Conservation (phyloP, 2,888 invertebrate genomes). For the Lasioglossum leucozonium region DNA sequence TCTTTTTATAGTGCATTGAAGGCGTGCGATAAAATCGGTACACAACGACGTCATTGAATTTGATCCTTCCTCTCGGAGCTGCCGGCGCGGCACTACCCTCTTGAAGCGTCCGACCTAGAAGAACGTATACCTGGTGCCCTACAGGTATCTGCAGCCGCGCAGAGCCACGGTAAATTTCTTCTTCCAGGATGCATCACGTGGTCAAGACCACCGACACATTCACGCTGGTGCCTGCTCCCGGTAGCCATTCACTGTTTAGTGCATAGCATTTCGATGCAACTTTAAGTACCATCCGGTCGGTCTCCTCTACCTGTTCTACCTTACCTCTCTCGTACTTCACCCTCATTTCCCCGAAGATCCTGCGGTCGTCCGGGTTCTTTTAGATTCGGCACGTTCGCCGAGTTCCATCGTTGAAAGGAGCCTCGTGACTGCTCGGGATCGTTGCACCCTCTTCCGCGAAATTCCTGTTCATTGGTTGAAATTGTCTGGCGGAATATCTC, state of each 20-base stretch:
- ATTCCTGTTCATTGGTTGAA: neutral
- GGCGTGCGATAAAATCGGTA: constrained; percentile 28
- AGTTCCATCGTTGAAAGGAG: constrained; percentile 2
- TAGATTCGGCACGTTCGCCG: constrained; percentile 18
- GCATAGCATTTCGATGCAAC: constrained; percentile 39
- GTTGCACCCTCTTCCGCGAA: neutral
- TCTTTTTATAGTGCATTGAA: constrained; percentile 37
- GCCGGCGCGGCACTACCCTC: constrained; percentile 26
- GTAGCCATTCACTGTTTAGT: constrained; percentile 46
- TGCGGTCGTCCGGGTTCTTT: constrained; percentile 4
- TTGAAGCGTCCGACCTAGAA: constrained; percentile 30
- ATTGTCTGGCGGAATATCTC: neutral
- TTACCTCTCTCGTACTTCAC: neutral
- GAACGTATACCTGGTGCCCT: constrained; percentile 15
- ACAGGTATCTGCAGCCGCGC: constrained; percentile 4
- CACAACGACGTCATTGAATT: constrained; percentile 39
- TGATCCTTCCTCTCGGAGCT: neutral
- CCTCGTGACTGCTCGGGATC: constrained; percentile 3
- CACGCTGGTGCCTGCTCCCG: neutral
- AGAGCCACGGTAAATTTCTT: constrained; percentile 42
- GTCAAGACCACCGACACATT: constrained; percentile 14
- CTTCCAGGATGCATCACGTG: constrained; percentile 14
- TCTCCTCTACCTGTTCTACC: neutral
- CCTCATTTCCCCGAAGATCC: constrained; percentile 4
- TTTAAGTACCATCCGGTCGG: constrained; percentile 23